Percentiles rank a stretch among this genome's conserved stretches.
Evolutionary conservation across 1,140 invertebrate genomes (phyloP).

Genomic region (Musca vetustissima): DNA sequence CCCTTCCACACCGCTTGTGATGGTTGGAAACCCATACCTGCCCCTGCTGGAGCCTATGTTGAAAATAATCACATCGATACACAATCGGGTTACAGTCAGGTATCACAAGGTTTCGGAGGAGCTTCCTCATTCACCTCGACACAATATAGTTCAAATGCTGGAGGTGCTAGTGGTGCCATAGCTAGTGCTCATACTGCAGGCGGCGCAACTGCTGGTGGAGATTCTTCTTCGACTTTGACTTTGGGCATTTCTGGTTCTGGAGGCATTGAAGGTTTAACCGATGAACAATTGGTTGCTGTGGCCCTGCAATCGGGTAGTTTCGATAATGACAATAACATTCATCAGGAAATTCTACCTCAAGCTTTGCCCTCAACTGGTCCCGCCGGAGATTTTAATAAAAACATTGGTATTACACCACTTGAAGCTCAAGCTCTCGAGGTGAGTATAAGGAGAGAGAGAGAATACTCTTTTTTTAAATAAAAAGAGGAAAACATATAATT

Average conservation of each 20-base stretch:
- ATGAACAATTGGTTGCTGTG: slow-evolving; percentile 49
- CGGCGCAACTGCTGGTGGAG: neutral
- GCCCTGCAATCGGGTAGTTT: slow-evolving; percentile 40
- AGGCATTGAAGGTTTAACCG: slow-evolving; percentile 41
- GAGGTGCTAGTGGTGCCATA: neutral
- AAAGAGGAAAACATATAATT: no score
- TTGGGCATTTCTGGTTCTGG: slow-evolving; percentile 2
- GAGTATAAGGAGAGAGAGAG: slow-evolving; percentile 19
- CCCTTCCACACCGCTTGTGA: slow-evolving; percentile 63
- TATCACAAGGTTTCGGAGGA: slow-evolving; percentile 33
- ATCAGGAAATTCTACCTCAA: neutral
- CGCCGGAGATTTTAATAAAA: slow-evolving; percentile 27
- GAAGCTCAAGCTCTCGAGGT: slow-evolving; percentile 46
- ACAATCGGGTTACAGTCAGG: slow-evolving; percentile 46
- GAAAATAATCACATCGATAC: slow-evolving; percentile 49
- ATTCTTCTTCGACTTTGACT: neutral
- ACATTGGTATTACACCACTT: slow-evolving; percentile 34
- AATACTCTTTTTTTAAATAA: no score
- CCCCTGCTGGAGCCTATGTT: slow-evolving; percentile 55
- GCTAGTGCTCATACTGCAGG: neutral
- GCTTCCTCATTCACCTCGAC: slow-evolving; percentile 5
- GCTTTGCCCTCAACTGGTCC: slow-evolving; percentile 32
- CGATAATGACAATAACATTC: slow-evolving; percentile 16
- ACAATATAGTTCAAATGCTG: slow-evolving; percentile 1
- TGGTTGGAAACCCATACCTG: slow-evolving; percentile 81